A percentile compares a stretch with the other conserved stretches of the same genome.
phyloP scores from a whole-genome alignment of 2,113 vertebrate species.

The Cebidichthys violaceus region DNA sequence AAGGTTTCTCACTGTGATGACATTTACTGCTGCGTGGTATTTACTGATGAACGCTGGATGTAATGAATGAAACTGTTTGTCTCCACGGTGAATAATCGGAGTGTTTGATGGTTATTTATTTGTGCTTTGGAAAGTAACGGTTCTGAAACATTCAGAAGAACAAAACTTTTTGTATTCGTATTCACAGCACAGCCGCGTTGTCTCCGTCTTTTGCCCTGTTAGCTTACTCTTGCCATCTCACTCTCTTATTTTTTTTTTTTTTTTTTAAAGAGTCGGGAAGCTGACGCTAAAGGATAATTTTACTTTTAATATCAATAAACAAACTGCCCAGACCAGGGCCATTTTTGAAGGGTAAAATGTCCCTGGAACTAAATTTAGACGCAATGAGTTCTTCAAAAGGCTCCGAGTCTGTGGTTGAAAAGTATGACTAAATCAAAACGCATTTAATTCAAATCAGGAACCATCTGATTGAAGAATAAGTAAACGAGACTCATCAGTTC shows the following conservation, averaged over 20 bases:
- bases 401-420: not conserved
- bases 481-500: not conserved
- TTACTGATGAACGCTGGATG: too few species aligned
- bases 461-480: not conserved
- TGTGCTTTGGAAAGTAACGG: too few species aligned
- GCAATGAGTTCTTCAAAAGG: not conserved
- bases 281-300: not conserved
- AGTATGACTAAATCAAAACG: not conserved
- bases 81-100: too few species aligned
- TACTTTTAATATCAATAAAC: not conserved
- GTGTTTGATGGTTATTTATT: too few species aligned
- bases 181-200: not conserved
- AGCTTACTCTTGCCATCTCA: not conserved
- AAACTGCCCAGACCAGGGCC: not conserved
- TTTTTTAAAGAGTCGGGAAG: not conserved
- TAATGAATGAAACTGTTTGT: too few species aligned
- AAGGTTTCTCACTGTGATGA: too few species aligned
- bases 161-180: not conserved
- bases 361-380: not conserved
- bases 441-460: not conserved
- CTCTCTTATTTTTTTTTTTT: not conserved
- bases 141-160: not conserved
- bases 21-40: too few species aligned
- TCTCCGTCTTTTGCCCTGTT: not conserved
- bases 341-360: not conserved